Percentiles rank a stretch among this genome's conserved stretches.
Evolutionary conservation across 2,797 vertebrate species (phyloP).

Genomic region (Gallinago stenura): DNA sequence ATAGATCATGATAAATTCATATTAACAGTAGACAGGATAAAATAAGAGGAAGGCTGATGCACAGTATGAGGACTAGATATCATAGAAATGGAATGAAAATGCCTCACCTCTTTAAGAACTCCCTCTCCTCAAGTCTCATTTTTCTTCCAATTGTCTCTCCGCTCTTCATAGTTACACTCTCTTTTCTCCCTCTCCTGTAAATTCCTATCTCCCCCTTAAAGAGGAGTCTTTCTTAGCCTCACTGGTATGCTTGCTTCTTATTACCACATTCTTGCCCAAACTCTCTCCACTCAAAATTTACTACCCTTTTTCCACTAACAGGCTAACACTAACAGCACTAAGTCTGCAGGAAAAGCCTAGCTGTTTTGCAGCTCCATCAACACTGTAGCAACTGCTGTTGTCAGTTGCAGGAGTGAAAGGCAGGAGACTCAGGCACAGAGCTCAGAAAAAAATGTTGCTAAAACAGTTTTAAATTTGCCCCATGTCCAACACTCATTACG

Average conservation of each 20-base stretch:
- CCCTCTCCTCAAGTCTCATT: not conserved
- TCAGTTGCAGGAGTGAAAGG: not conserved
- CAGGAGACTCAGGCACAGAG: accelerated
- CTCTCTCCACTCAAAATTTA: not conserved
- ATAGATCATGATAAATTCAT: not conserved
- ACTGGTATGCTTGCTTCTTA: not conserved
- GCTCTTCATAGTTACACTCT: not conserved
- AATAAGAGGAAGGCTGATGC: not conserved
- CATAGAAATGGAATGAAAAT: not conserved
- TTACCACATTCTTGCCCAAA: not conserved
- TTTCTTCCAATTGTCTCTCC: not conserved
- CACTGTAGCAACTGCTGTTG: not conserved
- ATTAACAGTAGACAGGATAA: not conserved
- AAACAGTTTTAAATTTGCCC: not conserved
- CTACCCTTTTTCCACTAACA: not conserved
- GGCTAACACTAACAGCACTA: not conserved
- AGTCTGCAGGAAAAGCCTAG: not conserved
- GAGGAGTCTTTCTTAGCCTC: not conserved
- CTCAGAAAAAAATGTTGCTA: not conserved
- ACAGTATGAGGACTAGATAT: not conserved
- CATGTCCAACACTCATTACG: not conserved
- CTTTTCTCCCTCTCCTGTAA: not conserved
- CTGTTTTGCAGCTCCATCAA: not conserved
- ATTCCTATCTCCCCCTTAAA: not conserved
- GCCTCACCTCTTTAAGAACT: not conserved